Evolutionary conservation across 2,797 vertebrate genomes (phyloP).

Genomic region (Chelidonichthys spinosus): DNA sequence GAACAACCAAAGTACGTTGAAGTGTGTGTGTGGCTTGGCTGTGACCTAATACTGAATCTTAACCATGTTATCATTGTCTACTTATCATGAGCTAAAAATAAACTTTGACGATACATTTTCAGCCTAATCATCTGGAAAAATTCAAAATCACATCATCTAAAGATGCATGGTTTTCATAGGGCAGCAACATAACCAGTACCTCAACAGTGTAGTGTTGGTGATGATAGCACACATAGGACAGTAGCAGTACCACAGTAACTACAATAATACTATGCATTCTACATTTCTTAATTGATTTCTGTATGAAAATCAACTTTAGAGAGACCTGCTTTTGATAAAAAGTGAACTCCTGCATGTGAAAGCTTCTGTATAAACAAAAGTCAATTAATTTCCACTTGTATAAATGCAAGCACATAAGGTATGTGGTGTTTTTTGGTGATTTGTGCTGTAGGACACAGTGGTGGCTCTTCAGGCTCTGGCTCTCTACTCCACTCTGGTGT

Average conservation of each 20-base stretch:
- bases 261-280: background rate
- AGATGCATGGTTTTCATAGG: too few species aligned
- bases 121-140: background rate
- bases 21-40: background rate
- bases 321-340: background rate
- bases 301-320: background rate
- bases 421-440: background rate
- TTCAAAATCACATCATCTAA: background rate
- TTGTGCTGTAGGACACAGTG: constrained; percentile 80
- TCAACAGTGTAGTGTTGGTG: background rate
- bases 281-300: background rate
- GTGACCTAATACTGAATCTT: background rate
- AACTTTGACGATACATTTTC: too few species aligned
- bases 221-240: background rate
- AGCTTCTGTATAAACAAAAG: background rate
- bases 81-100: too few species aligned
- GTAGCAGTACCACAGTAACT: background rate
- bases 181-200: too few species aligned
- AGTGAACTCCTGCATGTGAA: background rate
- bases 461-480: constrained; percentile 90
- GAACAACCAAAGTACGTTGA: background rate
- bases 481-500: constrained; percentile 84
- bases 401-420: background rate
- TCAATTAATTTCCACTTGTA: background rate
- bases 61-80: background rate